phyloP scores from a whole-genome alignment of 2,797 vertebrate species.

The Hapalemur alaotrensis region DNA sequence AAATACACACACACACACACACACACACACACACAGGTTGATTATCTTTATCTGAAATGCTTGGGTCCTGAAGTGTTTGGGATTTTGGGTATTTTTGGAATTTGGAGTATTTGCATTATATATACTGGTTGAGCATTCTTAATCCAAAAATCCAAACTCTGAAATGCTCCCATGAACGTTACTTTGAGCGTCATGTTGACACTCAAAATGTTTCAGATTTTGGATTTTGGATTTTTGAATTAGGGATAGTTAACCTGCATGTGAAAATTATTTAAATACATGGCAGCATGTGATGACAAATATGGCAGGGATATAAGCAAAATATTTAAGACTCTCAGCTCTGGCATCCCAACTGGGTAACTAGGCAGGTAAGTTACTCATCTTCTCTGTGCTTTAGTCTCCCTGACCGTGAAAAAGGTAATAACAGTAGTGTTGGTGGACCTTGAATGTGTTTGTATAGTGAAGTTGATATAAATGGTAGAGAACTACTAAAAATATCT shows the following conservation, averaged over 20 bases:
- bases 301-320: neutral
- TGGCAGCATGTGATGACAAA: neutral
- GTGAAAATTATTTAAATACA: slow-evolving; percentile 11
- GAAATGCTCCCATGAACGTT: neutral
- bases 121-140: neutral
- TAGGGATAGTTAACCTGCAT: neutral
- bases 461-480: neutral
- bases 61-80: neutral
- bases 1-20: too few species aligned
- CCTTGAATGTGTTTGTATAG: neutral
- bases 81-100: neutral
- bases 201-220: neutral
- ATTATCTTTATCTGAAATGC: too few species aligned
- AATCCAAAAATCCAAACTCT: neutral
- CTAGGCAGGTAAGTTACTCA: neutral
- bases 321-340: neutral
- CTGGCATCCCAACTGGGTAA: neutral
- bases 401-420: neutral
- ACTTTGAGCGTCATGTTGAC: neutral
- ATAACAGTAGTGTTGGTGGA: neutral
- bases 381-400: neutral
- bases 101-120: neutral
- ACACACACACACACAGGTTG: too few species aligned
- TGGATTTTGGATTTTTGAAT: neutral
- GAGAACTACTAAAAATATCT: neutral